Evolutionary conservation across 2,888 invertebrate genomes (phyloP).

Genomic region (Drosophila diplacantha): DNA sequence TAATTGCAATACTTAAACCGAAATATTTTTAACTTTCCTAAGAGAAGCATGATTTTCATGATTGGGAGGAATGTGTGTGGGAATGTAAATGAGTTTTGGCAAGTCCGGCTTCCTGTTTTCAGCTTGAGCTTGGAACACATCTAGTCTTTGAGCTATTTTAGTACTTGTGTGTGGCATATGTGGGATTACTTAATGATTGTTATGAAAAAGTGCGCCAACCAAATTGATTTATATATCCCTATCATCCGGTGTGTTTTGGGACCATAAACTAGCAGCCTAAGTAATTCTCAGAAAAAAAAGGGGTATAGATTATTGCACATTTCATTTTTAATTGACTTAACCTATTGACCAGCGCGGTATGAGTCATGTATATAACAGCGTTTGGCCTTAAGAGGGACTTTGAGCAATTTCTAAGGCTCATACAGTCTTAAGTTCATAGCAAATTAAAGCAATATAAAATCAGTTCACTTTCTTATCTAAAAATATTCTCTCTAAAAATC

Average conservation of each 20-base stretch:
- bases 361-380: too few relatives aligned
- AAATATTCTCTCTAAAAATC: background rate
- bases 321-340: too few relatives aligned
- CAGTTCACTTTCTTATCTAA: background rate
- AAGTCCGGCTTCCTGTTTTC: conserved; percentile 21
- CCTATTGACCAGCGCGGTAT: too few relatives aligned
- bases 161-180: conserved; percentile 56
- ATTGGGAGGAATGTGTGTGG: conserved; percentile 18
- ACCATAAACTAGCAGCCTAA: background rate
- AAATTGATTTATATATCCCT: conserved; percentile 5
- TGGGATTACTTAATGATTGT: conserved; percentile 47
- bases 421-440: background rate
- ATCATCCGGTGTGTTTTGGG: conserved; percentile 8
- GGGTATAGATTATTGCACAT: too few relatives aligned
- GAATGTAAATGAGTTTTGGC: conserved; percentile 31
- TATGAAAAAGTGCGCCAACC: conserved; percentile 7
- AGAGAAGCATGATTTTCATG: conserved; percentile 7
- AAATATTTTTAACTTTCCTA: background rate
- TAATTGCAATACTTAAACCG: background rate
- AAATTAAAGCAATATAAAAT: background rate
- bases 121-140: conserved; percentile 1
- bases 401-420: background rate
- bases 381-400: background rate
- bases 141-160: conserved; percentile 43
- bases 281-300: background rate